A percentile compares a stretch with the other conserved stretches of the same genome.
phyloP scores from a whole-genome alignment of 2,113 vertebrate species.

The Zosterops hypoxanthus region DNA sequence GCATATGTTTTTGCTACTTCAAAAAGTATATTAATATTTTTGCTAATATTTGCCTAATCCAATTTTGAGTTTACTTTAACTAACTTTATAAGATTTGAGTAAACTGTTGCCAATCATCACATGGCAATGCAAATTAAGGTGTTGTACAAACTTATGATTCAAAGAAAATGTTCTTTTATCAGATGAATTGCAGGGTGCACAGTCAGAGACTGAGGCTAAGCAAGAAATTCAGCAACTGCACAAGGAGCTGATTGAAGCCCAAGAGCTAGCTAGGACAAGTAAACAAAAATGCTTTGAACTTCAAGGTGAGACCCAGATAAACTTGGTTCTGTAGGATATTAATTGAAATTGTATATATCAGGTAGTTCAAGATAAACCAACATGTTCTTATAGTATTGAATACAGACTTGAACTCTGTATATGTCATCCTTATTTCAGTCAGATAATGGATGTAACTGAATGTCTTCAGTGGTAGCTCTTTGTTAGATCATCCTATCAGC shows the following conservation, averaged over 20 bases:
- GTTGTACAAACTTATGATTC: slow-evolving; percentile 63
- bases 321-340: slow-evolving; percentile 31
- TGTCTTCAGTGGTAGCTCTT: neutral
- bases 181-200: slow-evolving; percentile 89
- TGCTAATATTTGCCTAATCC: slow-evolving; percentile 66
- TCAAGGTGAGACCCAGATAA: slow-evolving; percentile 85
- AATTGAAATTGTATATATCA: neutral
- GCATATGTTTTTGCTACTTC: neutral
- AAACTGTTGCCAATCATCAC: neutral
- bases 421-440: neutral
- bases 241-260: slow-evolving; percentile 92
- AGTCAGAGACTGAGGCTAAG: slow-evolving; percentile 90
- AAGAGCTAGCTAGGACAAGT: slow-evolving; percentile 93
- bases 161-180: slow-evolving; percentile 76
- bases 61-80: slow-evolving; percentile 13
- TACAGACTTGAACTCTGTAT: neutral
- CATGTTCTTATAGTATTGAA: neutral
- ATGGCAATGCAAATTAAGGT: slow-evolving; percentile 22
- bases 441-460: neutral
- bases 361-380: neutral
- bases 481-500: neutral
- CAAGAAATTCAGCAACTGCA: slow-evolving; percentile 93
- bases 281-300: slow-evolving; percentile 96
- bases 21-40: slow-evolving; percentile 40
- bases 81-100: slow-evolving; percentile 47